These are phyloP conservation scores for Phoenicopterus ruber DNA, from an alignment of 2,113 vertebrate species.

Conservation along the genomic window DNA sequence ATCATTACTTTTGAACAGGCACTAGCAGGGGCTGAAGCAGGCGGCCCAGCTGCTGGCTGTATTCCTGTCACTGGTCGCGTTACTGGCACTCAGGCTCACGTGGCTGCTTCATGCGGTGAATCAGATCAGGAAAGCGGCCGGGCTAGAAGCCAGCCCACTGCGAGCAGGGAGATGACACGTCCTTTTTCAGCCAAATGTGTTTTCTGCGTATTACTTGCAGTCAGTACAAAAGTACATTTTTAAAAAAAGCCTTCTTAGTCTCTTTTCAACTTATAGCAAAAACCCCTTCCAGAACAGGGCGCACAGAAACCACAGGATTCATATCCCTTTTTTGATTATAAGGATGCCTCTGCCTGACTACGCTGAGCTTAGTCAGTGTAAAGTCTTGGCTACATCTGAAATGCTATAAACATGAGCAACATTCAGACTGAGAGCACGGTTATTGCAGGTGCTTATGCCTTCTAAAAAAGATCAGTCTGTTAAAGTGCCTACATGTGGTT, in stretches of 20 bases:
- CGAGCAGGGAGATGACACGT: background rate
- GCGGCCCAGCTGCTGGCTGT: background rate
- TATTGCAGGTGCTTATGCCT: background rate
- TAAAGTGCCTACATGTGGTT: background rate
- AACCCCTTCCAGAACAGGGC: background rate
- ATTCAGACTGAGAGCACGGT: background rate
- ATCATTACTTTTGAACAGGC: background rate
- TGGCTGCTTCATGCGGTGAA: background rate
- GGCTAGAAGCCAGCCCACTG: background rate
- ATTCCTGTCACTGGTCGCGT: background rate
- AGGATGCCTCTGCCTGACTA: background rate
- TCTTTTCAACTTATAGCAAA: background rate
- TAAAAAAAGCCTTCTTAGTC: background rate
- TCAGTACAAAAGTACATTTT: background rate
- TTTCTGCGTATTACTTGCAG: background rate
- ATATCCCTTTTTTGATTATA: background rate
- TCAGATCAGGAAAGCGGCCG: background rate
- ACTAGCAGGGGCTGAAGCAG: background rate
- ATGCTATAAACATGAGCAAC: background rate
- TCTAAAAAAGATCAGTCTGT: background rate
- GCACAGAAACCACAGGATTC: background rate
- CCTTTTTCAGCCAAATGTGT: background rate
- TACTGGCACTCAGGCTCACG: background rate
- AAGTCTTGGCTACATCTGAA: background rate
- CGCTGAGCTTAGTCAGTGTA: background rate